Evolutionary conservation across 2,888 invertebrate species (phyloP), one percentile per base, ranked within the genome.

Genomic region (Amiota minor): DNA sequence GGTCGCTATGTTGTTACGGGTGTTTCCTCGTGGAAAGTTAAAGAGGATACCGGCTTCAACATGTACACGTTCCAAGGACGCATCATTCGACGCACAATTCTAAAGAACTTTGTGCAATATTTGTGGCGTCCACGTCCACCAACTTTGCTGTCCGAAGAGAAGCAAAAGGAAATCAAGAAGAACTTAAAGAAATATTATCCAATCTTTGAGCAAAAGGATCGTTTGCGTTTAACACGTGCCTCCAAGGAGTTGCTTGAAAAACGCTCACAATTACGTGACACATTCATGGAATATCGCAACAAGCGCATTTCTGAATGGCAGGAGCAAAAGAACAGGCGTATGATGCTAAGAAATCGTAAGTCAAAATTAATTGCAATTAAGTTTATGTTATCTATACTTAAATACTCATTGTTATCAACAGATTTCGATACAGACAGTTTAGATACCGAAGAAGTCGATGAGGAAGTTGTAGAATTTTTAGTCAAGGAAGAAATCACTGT

Each of bases 391-490:
- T n/a, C 49, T 56, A 6, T 35, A 35, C 6, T 35, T 35, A 6
- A 35, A 35, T 35, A 59, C 16, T 70, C 77, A 79, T 85, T 80
- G 85, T 87, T 81, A 78, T 79, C 91, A 59, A 10, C 91, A 98
- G 98, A 96, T 89, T 92, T 97, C 83, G 97, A 98, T 89, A 98
- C 98, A n/a, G 98, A 98, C 90, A 95, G 95, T 89, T 91, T 97
- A 82, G 96, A 96, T 89, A 94, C 95, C 71, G 96, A 97, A 87
- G 97, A 97, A 89, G 93, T 97, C 86, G 97, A 97, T 89, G 98
- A 98, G 89, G 98, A 98, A 92, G 92, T 95, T 88, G 95, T 98
- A 87, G 98, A 98, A 94, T 98, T 98, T 94, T 96, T 98, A 92
- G 93, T 98, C 89, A 98, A 98, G 92, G 97, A 98, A 92, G 98